These are phyloP conservation scores for Cryptophagus acutangulus DNA, from an alignment of 2,888 invertebrate species.

Conservation along the genomic window DNA sequence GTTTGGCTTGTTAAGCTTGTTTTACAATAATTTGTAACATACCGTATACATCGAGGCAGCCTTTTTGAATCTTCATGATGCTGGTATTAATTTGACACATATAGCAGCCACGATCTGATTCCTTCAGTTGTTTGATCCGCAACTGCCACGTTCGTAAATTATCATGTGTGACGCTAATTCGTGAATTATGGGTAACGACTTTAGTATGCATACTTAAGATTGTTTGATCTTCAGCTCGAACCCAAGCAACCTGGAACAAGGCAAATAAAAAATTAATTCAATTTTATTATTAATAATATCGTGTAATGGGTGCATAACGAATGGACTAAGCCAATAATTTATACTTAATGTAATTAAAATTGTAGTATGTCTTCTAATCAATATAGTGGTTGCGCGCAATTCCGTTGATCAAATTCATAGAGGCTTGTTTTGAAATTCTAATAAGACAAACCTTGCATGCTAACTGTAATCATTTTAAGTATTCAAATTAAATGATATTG, in stretches of 20 bases:
- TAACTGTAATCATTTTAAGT: slow-evolving; percentile 13
- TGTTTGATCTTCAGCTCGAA: slow-evolving; percentile 86
- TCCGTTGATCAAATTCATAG: not conserved
- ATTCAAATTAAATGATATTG: slow-evolving; percentile 20
- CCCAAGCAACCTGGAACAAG: slow-evolving; percentile 75
- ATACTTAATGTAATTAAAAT: no score
- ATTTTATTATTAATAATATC: not conserved
- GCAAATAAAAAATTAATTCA: slow-evolving; percentile 4
- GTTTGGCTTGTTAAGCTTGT: no score
- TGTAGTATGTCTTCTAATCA: no score
- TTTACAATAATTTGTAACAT: no score
- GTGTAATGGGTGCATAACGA: no score
- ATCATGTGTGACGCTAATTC: slow-evolving; percentile 78
- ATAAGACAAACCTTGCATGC: slow-evolving; percentile 15
- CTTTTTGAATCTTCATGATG: slow-evolving; percentile 80
- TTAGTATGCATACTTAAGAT: slow-evolving; percentile 79
- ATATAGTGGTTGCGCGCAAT: not conserved
- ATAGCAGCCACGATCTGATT: slow-evolving; percentile 81
- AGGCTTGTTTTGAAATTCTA: slow-evolving; percentile 8
- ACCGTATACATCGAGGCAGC: slow-evolving; percentile 86
- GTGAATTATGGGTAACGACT: slow-evolving; percentile 77
- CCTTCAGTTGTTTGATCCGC: slow-evolving; percentile 74
- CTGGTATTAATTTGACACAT: slow-evolving; percentile 91
- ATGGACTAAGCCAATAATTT: no score
- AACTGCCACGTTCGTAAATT: slow-evolving; percentile 80